phyloP scores from a whole-genome alignment of 2,888 invertebrate species.

The Machimus atricapillus region DNA sequence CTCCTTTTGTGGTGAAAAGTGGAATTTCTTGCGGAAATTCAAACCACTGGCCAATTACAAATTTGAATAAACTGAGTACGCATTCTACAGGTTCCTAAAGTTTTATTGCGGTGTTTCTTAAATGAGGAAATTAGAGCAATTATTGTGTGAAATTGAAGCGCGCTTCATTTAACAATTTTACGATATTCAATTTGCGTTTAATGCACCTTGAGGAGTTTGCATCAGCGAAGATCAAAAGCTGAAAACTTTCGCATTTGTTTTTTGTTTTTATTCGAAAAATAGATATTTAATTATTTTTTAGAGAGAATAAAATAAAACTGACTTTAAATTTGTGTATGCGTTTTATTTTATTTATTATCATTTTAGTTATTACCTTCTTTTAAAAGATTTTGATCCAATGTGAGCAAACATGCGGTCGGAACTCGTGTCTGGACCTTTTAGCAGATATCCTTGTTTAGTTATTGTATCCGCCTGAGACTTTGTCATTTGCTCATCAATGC shows the following conservation, averaged over 20 bases:
- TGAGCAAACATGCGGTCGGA: slow-evolving; percentile 90
- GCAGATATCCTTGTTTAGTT: slow-evolving; percentile 88
- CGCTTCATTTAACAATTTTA: not conserved
- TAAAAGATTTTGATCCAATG: slow-evolving; percentile 91
- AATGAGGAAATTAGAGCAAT: not conserved
- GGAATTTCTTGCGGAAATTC: slow-evolving; percentile 8
- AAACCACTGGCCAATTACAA: not conserved
- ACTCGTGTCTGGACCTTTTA: slow-evolving; percentile 91
- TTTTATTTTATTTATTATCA: not conserved
- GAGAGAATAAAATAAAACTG: not conserved
- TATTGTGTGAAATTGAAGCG: not conserved
- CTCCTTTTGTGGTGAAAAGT: not conserved
- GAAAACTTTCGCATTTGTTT: too few relatives aligned
- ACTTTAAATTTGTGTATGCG: too few relatives aligned
- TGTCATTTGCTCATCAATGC: slow-evolving; percentile 73
- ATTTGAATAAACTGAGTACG: not conserved
- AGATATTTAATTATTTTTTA: not conserved
- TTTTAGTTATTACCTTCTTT: slow-evolving; percentile 67
- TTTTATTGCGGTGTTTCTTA: not conserved
- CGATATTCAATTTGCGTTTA: not conserved
- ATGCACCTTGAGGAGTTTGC: too few relatives aligned
- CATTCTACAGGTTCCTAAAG: not conserved
- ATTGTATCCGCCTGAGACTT: slow-evolving; percentile 75
- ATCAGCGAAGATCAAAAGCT: too few relatives aligned
- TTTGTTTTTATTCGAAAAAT: too few relatives aligned